Percentiles rank a stretch among this genome's conserved stretches.
Evolutionary conservation across 2,113 vertebrate genomes (phyloP).

Genomic region (Phainopepla nitens): DNA sequence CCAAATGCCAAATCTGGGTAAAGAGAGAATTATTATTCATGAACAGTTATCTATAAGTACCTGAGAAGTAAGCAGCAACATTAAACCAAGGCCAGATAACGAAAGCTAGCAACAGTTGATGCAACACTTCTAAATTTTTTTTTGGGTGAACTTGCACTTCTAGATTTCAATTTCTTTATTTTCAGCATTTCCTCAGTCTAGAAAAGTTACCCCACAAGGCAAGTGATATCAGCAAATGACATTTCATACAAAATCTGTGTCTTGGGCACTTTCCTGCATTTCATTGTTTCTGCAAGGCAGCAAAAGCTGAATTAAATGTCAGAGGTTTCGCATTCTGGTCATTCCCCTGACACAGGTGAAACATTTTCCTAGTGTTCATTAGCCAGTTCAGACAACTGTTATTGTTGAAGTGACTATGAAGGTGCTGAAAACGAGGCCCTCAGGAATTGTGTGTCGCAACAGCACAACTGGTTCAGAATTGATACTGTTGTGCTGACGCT

Average conservation of each 20-base stretch:
- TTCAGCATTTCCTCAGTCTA: neutral
- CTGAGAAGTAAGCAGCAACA: neutral
- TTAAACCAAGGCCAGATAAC: neutral
- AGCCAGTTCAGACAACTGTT: neutral
- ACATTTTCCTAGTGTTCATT: neutral
- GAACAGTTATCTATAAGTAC: neutral
- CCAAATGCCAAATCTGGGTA: neutral
- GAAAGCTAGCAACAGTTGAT: neutral
- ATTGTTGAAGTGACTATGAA: neutral
- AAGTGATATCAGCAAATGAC: neutral
- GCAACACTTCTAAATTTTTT: neutral
- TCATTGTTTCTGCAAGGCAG: neutral
- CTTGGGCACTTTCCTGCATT: neutral
- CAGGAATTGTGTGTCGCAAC: neutral
- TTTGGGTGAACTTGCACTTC: neutral
- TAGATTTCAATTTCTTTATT: neutral
- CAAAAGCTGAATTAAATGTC: neutral
- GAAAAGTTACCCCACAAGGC: neutral
- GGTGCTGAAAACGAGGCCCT: neutral
- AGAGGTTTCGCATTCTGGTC: neutral
- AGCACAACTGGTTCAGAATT: neutral
- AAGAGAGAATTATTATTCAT: neutral
- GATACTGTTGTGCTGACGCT: neutral
- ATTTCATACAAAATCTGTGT: neutral
- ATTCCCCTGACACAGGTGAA: neutral